Percentiles rank a stretch among this genome's conserved stretches.
Conservation (phyloP, 2,113 vertebrate genomes). For the Phyllostomus hastatus region DNA sequence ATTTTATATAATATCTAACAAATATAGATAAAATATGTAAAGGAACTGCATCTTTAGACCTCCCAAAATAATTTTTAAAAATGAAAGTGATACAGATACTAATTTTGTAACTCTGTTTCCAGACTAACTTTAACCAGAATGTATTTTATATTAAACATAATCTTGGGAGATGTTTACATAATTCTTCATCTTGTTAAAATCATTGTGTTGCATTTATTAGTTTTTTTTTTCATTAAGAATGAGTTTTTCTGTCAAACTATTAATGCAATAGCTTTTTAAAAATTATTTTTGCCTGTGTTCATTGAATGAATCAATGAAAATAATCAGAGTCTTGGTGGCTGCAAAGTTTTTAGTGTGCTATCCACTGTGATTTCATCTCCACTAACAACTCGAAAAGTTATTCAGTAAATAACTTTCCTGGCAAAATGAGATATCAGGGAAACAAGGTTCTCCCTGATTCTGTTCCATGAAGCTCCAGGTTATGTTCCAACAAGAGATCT, state of each 20-base stretch:
- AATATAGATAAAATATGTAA: background rate
- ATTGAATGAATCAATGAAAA: background rate
- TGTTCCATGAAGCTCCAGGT: background rate
- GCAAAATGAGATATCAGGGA: background rate
- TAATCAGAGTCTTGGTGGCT: background rate
- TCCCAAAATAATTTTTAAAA: conserved; percentile 25
- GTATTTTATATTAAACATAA: background rate
- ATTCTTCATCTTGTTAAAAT: conserved; percentile 26
- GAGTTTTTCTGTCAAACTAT: background rate
- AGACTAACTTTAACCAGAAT: conserved; percentile 25
- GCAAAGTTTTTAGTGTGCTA: background rate
- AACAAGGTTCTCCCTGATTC: background rate
- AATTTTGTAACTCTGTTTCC: conserved; percentile 8
- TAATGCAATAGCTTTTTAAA: background rate
- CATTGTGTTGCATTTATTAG: background rate
- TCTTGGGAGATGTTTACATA: background rate
- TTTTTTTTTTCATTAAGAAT: conserved; percentile 6
- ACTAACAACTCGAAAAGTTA: background rate
- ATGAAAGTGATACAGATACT: background rate
- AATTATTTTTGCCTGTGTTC: background rate
- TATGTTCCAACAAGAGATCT: background rate
- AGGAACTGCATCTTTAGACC: background rate
- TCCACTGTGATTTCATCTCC: background rate
- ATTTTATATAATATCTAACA: background rate
- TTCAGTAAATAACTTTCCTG: background rate